Evolutionary conservation across 1,140 invertebrate genomes (phyloP).

Genomic region (Olivierus martensii): DNA sequence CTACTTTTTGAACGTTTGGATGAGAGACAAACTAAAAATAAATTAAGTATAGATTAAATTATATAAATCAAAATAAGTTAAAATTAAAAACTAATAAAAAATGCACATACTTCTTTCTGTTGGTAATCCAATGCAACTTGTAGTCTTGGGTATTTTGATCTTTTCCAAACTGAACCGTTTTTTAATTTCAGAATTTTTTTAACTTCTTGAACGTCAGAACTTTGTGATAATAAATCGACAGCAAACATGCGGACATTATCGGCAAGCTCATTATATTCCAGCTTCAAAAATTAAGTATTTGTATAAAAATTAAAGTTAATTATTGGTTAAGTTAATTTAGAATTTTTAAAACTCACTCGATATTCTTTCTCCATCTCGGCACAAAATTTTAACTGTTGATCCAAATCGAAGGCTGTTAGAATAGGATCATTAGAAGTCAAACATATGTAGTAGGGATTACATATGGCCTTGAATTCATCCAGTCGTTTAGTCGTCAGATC

Average conservation of each 20-base stretch:
- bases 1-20: constrained; percentile 52
- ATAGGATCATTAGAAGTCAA: no score
- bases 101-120: constrained; percentile 42
- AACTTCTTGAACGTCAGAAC: constrained; percentile 49
- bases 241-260: constrained; percentile 43
- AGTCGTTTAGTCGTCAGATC: no score
- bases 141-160: constrained; percentile 40
- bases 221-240: constrained; percentile 44
- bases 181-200: constrained; percentile 45
- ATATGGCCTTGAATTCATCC: no score
- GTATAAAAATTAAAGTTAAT: background rate
- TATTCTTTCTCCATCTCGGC: no score
- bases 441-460: no score
- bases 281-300: no score
- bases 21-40: constrained; percentile 49
- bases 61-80: no score
- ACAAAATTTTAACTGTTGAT: no score
- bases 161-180: constrained; percentile 25
- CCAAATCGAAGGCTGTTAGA: no score
- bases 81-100: background rate
- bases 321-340: no score
- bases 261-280: constrained; percentile 38
- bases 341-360: no score
- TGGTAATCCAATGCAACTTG: constrained; percentile 52
- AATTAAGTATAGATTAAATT: no score